Conservation (phyloP, 2,797 vertebrate genomes). For the Eleutherodactylus coqui region DNA sequence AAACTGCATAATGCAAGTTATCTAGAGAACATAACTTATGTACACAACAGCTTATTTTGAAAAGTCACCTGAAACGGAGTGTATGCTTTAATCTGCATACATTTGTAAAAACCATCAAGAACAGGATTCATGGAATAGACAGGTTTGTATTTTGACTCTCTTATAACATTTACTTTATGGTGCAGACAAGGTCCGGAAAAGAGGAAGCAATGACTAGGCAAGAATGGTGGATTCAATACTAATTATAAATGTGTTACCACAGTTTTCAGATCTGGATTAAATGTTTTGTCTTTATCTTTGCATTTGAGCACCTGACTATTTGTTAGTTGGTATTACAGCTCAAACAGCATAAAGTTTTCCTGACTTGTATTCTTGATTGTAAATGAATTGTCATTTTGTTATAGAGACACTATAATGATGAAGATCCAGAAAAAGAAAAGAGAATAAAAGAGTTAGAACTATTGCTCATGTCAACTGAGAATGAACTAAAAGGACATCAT, state of each 20-base stretch:
- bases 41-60: no score
- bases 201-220: conserved; percentile 57
- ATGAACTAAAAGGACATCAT: conserved; percentile 94
- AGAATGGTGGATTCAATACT: conserved; percentile 18
- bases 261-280: conserved; percentile 50
- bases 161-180: conserved; percentile 28
- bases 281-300: not conserved
- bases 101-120: not conserved
- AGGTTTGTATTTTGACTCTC: not conserved
- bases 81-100: no score
- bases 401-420: conserved; percentile 98
- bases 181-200: conserved; percentile 61
- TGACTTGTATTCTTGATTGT: not conserved
- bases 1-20: no score
- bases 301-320: not conserved
- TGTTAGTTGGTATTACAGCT: not conserved
- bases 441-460: conserved; percentile 98
- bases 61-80: no score
- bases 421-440: conserved; percentile 99
- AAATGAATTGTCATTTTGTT: conserved; percentile 65
- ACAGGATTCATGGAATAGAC: not conserved
- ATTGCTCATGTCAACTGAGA: conserved; percentile 98
- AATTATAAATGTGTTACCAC: conserved; percentile 58
- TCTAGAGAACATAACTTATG: no score
- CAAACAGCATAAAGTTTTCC: not conserved